Conservation (phyloP, 2,113 vertebrate species). For the Alethe diademata region DNA sequence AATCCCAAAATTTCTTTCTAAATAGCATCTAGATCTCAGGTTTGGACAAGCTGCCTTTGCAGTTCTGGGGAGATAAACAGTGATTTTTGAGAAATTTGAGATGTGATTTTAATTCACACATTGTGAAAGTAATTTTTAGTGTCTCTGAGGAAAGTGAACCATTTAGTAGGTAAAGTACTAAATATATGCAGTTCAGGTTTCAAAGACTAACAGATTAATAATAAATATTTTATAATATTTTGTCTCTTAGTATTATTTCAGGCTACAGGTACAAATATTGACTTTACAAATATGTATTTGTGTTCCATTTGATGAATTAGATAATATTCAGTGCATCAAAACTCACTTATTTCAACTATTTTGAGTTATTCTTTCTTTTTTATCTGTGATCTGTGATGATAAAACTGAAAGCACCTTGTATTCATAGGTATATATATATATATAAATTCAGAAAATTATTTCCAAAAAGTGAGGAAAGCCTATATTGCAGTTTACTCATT, state of each 20-base stretch:
- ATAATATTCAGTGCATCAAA: background rate
- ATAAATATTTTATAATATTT: background rate
- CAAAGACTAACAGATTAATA: background rate
- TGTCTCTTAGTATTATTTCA: background rate
- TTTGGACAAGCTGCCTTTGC: background rate
- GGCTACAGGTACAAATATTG: background rate
- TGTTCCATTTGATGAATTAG: background rate
- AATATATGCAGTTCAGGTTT: background rate
- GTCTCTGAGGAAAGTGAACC: background rate
- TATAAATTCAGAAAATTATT: background rate
- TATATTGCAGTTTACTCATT: background rate
- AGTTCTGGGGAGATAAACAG: background rate
- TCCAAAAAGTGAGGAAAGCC: background rate
- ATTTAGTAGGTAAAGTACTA: accelerated
- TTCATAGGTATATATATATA: background rate
- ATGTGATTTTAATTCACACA: background rate
- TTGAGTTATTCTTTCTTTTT: background rate
- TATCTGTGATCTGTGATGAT: background rate
- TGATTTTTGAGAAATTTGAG: background rate
- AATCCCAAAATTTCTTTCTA: background rate
- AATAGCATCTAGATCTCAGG: background rate
- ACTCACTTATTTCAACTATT: background rate
- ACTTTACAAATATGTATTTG: background rate
- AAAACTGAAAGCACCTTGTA: background rate
- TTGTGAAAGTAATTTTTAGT: background rate